Evolutionary conservation across 2,113 vertebrate species (phyloP), one percentile per base, ranked within the genome.

Genomic region (Corydoras maculifer): DNA sequence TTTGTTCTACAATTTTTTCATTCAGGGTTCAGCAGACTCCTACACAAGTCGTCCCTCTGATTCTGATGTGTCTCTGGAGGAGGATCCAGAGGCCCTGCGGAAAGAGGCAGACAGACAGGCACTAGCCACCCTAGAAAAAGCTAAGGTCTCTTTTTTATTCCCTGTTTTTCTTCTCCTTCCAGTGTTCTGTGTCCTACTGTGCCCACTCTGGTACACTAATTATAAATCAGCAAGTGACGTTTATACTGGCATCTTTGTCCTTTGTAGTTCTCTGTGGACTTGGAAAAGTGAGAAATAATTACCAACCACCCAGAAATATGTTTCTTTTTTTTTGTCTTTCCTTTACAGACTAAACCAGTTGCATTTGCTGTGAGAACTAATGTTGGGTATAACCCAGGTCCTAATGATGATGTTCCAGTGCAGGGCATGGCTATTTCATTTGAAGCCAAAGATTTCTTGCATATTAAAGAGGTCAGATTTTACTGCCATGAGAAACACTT

Each of bases 391-490:
- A 98, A 96, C 82, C 93, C 95, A 0, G 94, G 93, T 0, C 94
- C 92, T 32, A 90, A 81, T 1, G 96, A 98, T 74, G 95, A 98
- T 2, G 88, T 95, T 54, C 96, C 96, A 0, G 94, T 98, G 77
- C 95, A 97, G 84, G 96, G 96, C 81, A 90, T 97, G 92, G 94
- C 94, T 87, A 97, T 98, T 81, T 94, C 94, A 82, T 98, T 98
- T 5, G 96, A 98, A 87, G 88, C 94, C 87, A 97, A 94, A 88
- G 96, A 98, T 77, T 98, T 98, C 85, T 86, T 98, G 81, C 96
- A 98, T 84, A 98, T 98, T 87, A 98, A 98, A 88, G 96, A 98
- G 94, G 96, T 97, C 78, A 65, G 84, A 9, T n/a, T 32, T 43
- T 4, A 4, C 8, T 14, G 3, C 9, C 51, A 10, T 53, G 51